phyloP scores from a whole-genome alignment of 2,888 invertebrate genomes.

The Chalcis sispes region DNA sequence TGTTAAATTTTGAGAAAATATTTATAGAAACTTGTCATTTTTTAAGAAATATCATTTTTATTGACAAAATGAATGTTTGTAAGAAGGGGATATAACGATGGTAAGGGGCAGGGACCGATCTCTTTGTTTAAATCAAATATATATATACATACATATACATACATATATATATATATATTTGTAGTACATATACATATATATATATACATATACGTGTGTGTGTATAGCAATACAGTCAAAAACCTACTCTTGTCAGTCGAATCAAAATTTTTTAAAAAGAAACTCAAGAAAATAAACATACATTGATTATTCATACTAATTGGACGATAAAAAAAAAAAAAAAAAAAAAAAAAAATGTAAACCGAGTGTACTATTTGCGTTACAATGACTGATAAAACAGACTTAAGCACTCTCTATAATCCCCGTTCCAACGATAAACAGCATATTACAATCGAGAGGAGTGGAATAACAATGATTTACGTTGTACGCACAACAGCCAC shows the following conservation, averaged over 20 bases:
- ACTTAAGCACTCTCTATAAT: constrained; percentile 55
- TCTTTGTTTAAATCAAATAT: constrained; percentile 50
- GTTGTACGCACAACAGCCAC: constrained; percentile 58
- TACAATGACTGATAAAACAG: constrained; percentile 57
- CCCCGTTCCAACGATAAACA: constrained; percentile 60
- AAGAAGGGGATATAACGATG: constrained; percentile 60
- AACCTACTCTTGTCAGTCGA: constrained; percentile 46
- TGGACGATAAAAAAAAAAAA: constrained; percentile 43
- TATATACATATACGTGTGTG: no score
- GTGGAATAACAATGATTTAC: constrained; percentile 59
- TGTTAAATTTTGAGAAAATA: constrained; percentile 56
- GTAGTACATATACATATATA: no score
- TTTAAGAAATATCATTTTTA: constrained; percentile 58
- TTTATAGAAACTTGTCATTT: constrained; percentile 56
- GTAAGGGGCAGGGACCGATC: constrained; percentile 58
- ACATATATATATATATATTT: no score
- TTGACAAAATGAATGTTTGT: constrained; percentile 60
- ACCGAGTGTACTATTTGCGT: constrained; percentile 50
- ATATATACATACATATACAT: no score
- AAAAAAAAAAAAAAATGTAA: no score
- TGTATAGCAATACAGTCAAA: constrained; percentile 46
- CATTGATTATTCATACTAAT: constrained; percentile 30
- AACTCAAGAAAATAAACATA: constrained; percentile 47
- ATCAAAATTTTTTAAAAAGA: constrained; percentile 49
- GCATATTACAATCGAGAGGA: constrained; percentile 59